Conservation (phyloP, 2,113 vertebrate species). For the Mesocricetus auratus region DNA sequence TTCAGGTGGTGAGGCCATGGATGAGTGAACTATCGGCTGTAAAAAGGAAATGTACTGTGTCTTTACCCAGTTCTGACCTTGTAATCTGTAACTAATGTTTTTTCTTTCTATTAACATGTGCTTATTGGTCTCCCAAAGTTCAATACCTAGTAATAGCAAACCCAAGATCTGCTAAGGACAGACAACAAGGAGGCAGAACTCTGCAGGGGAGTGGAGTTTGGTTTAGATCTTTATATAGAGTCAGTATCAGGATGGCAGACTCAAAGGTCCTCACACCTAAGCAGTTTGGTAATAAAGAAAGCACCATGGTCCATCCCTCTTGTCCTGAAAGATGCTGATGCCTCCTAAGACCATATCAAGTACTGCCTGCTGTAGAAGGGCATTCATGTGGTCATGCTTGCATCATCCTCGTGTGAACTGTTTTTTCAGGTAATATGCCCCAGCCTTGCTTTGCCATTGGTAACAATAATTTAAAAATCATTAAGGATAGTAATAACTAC, state of each 20-base stretch:
- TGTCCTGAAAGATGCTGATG: background rate
- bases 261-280: background rate
- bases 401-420: background rate
- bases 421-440: background rate
- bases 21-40: conserved; percentile 85
- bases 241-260: conserved; percentile 1
- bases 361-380: background rate
- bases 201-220: conserved; percentile 55
- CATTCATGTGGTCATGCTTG: background rate
- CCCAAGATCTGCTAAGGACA: conserved; percentile 73
- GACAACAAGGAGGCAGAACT: conserved; percentile 58
- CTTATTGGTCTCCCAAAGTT: conserved; percentile 84
- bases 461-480: background rate
- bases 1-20: conserved; percentile 79
- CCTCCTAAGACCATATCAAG: background rate
- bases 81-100: conserved; percentile 86
- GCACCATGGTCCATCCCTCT: background rate
- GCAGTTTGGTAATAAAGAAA: background rate
- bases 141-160: conserved; percentile 80
- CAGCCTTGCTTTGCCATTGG: background rate
- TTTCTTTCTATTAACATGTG: conserved; percentile 83
- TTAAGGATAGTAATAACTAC: background rate
- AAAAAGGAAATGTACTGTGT: conserved; percentile 86
- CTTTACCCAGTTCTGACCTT: conserved; percentile 88
- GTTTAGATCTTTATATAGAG: conserved; percentile 45